phyloP scores from a whole-genome alignment of 2,113 vertebrate species.

The Bufo gargarizans region DNA sequence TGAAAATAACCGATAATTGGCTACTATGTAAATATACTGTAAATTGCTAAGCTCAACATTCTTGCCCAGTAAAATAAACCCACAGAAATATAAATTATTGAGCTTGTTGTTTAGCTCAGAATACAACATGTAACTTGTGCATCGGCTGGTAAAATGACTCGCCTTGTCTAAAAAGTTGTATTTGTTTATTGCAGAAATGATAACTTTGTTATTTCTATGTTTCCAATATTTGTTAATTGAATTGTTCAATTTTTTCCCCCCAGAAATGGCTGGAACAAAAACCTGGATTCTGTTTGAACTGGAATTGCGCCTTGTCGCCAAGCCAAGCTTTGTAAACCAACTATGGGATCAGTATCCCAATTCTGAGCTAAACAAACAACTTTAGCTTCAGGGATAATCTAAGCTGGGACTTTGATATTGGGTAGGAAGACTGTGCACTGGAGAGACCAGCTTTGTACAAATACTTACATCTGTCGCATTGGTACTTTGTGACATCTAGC shows the following conservation, averaged over 20 bases:
- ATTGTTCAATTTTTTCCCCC: not conserved
- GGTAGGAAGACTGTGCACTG: constrained; percentile 10
- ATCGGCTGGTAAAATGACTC: not conserved
- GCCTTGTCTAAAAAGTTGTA: not conserved
- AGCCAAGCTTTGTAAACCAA: constrained; percentile 25
- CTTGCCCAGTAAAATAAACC: not conserved
- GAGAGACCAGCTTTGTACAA: not conserved
- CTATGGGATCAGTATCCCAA: constrained; percentile 34
- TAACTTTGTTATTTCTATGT: not conserved
- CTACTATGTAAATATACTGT: not conserved
- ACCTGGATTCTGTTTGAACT: constrained; percentile 6
- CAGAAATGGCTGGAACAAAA: not conserved
- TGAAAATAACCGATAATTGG: not conserved
- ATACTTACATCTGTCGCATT: not conserved
- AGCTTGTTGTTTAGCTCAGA: not conserved
- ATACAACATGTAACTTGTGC: not conserved
- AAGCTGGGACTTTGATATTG: constrained; percentile 14
- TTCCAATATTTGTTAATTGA: not conserved
- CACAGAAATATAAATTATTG: not conserved
- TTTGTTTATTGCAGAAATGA: not conserved
- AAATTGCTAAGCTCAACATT: not conserved
- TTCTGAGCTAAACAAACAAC: constrained; percentile 46
- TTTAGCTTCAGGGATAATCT: constrained; percentile 40
- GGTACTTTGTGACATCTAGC: constrained; percentile 11
- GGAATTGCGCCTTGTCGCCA: not conserved